phyloP scores from a whole-genome alignment of 2,113 vertebrate genomes.

The Oryzias woworae region DNA sequence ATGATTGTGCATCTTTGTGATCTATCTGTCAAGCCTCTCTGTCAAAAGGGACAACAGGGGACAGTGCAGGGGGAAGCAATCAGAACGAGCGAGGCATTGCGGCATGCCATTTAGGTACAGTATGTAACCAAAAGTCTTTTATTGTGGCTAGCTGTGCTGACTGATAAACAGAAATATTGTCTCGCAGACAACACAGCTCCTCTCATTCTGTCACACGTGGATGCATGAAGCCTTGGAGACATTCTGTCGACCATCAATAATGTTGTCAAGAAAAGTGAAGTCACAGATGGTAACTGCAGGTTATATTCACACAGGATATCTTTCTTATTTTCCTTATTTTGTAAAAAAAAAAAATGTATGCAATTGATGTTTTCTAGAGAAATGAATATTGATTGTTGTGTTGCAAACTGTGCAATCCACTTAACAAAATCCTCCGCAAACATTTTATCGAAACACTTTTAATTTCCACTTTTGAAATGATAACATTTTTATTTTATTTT shows the following conservation, averaged over 20 bases:
- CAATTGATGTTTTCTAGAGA: slow-evolving; percentile 7
- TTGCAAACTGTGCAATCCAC: not conserved
- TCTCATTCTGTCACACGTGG: slow-evolving; percentile 53
- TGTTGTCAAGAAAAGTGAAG: slow-evolving; percentile 52
- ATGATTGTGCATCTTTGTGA: slow-evolving; percentile 75
- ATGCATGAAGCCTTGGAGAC: slow-evolving; percentile 54
- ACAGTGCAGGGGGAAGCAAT: slow-evolving; percentile 54
- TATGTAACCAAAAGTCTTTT: slow-evolving; percentile 49
- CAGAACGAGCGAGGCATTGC: slow-evolving; percentile 36
- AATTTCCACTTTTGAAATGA: not conserved
- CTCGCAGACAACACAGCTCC: slow-evolving; percentile 27
- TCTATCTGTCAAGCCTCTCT: slow-evolving; percentile 68
- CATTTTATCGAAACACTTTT: not conserved
- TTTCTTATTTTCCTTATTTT: slow-evolving; percentile 11
- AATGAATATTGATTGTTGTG: slow-evolving; percentile 1
- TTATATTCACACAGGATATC: slow-evolving; percentile 30
- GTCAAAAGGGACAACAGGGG: slow-evolving; percentile 69
- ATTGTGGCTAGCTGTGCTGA: slow-evolving; percentile 48
- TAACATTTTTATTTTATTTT: no score
- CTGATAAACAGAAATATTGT: slow-evolving; percentile 63
- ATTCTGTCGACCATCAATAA: slow-evolving; percentile 62
- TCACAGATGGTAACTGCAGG: slow-evolving; percentile 46
- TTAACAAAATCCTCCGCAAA: not conserved
- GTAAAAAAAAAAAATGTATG: slow-evolving; percentile 27
- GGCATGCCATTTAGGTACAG: slow-evolving; percentile 43